phyloP scores from a whole-genome alignment of 2,888 invertebrate species.

The Drosophila kuntzei region DNA sequence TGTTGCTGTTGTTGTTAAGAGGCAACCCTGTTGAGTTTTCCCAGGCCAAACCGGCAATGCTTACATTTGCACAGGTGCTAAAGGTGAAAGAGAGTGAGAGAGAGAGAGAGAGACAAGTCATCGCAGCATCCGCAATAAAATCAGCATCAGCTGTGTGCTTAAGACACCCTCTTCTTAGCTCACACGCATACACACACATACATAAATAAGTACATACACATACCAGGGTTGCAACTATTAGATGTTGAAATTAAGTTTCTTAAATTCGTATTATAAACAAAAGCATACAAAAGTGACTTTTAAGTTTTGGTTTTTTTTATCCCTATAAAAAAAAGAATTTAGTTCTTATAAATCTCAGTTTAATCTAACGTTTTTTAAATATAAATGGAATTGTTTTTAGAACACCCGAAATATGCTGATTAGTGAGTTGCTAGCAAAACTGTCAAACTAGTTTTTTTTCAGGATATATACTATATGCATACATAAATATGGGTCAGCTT shows the following conservation, averaged over 20 bases:
- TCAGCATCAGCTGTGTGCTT: conserved; percentile 25
- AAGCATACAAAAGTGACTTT: too few species aligned
- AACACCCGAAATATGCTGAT: not conserved
- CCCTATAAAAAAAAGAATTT: not conserved
- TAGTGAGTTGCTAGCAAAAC: conserved; percentile 4
- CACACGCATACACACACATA: not conserved
- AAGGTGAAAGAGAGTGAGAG: not conserved
- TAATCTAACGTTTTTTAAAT: not conserved
- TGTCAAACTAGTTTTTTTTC: conserved; percentile 8
- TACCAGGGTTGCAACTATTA: not conserved
- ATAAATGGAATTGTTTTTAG: too few species aligned
- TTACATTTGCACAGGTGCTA: conserved; percentile 56
- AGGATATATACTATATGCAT: not conserved
- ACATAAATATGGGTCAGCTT: conserved; percentile 6
- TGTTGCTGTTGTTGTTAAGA: conserved; percentile 30
- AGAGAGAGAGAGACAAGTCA: not conserved
- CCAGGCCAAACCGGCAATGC: conserved; percentile 44
- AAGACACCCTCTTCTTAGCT: not conserved
- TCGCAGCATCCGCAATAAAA: conserved; percentile 32
- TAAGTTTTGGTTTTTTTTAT: not conserved
- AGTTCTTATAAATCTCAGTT: not conserved
- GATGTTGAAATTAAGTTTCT: too few species aligned
- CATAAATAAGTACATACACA: too few species aligned
- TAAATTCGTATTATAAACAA: too few species aligned
- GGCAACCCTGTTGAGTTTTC: conserved; percentile 51